These are phyloP conservation scores for Tapera naevia DNA, from an alignment of 2,797 vertebrate species.

Conservation along the genomic window DNA sequence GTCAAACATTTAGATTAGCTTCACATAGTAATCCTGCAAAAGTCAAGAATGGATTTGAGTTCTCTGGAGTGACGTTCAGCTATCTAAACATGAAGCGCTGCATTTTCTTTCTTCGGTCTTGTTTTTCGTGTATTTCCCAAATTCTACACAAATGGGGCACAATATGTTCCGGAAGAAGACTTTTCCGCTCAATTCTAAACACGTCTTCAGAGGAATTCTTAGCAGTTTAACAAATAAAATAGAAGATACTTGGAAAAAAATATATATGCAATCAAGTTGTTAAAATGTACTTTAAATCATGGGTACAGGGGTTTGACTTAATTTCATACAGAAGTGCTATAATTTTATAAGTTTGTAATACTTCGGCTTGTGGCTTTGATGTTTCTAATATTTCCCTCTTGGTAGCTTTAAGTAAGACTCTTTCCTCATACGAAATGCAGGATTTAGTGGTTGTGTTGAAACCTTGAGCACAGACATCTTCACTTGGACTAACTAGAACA, in stretches of 20 bases:
- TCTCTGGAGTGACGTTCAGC: background rate
- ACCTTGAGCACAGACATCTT: background rate
- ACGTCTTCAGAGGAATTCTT: background rate
- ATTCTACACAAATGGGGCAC: background rate
- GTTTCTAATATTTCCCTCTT: background rate
- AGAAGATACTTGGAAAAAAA: background rate
- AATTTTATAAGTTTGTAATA: background rate
- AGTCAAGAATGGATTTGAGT: background rate
- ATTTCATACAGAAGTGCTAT: background rate
- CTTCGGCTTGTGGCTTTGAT: background rate
- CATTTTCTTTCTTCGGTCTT: background rate
- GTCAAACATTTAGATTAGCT: background rate
- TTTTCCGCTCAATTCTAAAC: background rate
- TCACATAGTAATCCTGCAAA: background rate
- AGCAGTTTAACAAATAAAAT: background rate
- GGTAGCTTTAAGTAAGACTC: background rate
- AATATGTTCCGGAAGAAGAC: background rate
- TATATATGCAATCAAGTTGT: background rate
- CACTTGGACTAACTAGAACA: background rate
- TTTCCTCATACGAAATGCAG: background rate
- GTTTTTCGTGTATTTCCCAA: background rate
- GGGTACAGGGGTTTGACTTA: background rate
- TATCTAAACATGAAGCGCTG: background rate
- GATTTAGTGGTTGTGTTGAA: background rate
- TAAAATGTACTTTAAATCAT: background rate